These are phyloP conservation scores for Origma solitaria DNA, from an alignment of 2,113 vertebrate genomes.

Conservation along the genomic window DNA sequence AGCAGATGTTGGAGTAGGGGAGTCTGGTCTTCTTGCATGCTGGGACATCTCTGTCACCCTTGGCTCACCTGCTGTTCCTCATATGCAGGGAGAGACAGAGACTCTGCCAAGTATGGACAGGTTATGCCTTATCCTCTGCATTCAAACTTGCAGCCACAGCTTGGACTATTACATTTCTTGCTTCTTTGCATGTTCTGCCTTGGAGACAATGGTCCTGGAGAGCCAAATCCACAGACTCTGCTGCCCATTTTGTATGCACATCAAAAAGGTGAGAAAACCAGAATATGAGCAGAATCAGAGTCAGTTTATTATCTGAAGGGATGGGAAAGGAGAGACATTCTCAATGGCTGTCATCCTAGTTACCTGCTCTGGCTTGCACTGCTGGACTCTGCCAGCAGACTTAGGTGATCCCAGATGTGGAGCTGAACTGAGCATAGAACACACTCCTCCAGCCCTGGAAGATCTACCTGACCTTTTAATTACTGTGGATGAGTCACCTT, in stretches of 20 bases:
- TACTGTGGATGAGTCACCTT: neutral
- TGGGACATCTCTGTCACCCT: neutral
- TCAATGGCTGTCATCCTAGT: neutral
- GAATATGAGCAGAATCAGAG: neutral
- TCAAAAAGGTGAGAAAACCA: neutral
- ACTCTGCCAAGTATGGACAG: too few species aligned
- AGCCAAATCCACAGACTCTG: neutral
- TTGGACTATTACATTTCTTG: accelerated
- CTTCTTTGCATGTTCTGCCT: neutral
- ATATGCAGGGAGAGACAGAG: neutral
- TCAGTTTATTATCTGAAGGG: neutral
- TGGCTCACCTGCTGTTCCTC: neutral
- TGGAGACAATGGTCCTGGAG: neutral
- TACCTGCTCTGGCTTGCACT: neutral
- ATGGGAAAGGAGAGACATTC: neutral
- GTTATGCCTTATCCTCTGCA: neutral
- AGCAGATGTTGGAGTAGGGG: neutral
- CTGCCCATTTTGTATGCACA: neutral
- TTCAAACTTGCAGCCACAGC: neutral
- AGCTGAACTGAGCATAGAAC: neutral
- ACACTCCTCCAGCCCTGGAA: neutral
- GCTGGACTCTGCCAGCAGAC: neutral
- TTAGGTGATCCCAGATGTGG: neutral
- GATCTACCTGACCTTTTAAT: neutral
- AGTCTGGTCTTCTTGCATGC: neutral